Conservation (phyloP, 2,113 vertebrate species). For the Petroica traversi region DNA sequence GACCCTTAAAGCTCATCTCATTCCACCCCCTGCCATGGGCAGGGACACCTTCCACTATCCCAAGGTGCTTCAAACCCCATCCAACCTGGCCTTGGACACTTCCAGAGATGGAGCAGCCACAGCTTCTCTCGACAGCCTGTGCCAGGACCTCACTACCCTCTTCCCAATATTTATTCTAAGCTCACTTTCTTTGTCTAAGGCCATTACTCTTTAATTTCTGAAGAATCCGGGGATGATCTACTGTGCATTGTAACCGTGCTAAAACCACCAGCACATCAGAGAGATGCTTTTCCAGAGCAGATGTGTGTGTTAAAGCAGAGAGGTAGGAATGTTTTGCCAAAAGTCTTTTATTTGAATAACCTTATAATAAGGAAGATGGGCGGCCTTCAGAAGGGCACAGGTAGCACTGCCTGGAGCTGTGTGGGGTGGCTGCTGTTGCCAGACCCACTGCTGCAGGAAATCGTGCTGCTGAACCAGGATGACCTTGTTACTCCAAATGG, state of each 20-base stretch:
- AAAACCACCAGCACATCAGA: not conserved
- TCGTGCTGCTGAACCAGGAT: not conserved
- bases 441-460: not conserved
- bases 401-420: not conserved
- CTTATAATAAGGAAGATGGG: not conserved
- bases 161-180: not conserved
- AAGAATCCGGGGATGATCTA: not conserved
- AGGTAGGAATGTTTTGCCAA: not conserved
- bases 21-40: not conserved
- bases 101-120: not conserved
- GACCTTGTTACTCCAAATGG: not conserved
- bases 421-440: not conserved
- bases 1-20: not conserved
- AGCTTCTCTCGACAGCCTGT: not conserved
- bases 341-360: not conserved
- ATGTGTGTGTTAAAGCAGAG: not conserved
- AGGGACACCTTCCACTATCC: not conserved
- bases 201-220: not conserved
- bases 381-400: not conserved
- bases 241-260: not conserved
- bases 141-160: not conserved
- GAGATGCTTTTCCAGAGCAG: not conserved
- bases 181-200: not conserved
- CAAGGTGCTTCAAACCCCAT: fast-evolving
- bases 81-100: not conserved